Conservation (phyloP, 2,113 vertebrate species). For the Hydropotes inermis region DNA sequence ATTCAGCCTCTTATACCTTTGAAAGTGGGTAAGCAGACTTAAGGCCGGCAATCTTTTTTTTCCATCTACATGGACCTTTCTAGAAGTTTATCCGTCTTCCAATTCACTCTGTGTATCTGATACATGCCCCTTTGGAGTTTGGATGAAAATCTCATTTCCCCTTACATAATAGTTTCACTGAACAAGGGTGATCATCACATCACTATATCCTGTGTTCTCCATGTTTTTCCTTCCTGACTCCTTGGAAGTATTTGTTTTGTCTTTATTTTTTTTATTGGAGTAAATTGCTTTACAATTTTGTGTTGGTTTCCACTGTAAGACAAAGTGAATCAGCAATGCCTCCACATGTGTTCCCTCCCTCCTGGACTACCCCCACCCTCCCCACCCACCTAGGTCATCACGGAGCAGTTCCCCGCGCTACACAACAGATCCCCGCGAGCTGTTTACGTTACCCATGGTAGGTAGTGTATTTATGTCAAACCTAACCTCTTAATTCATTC, state of each 20-base stretch:
- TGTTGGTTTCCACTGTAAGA: background rate
- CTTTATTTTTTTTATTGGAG: background rate
- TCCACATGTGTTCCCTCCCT: background rate
- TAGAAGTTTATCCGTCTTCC: background rate
- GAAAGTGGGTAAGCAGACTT: background rate
- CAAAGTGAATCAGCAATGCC: background rate
- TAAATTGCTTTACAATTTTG: background rate
- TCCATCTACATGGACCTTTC: background rate
- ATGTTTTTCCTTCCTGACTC: background rate
- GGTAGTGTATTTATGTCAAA: background rate
- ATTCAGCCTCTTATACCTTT: background rate
- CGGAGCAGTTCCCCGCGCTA: background rate
- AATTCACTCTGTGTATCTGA: background rate
- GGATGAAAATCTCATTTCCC: background rate
- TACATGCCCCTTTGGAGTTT: background rate
- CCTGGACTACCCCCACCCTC: background rate
- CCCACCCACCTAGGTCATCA: background rate
- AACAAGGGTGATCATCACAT: background rate
- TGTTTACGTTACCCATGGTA: background rate
- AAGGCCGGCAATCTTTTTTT: background rate
- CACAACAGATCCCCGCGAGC: background rate
- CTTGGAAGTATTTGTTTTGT: background rate
- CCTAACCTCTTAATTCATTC: background rate
- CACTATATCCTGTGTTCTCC: fast-evolving
- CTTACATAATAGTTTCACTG: background rate